Conservation (phyloP, 1,140 invertebrate genomes). For the Drosophila obscura region DNA sequence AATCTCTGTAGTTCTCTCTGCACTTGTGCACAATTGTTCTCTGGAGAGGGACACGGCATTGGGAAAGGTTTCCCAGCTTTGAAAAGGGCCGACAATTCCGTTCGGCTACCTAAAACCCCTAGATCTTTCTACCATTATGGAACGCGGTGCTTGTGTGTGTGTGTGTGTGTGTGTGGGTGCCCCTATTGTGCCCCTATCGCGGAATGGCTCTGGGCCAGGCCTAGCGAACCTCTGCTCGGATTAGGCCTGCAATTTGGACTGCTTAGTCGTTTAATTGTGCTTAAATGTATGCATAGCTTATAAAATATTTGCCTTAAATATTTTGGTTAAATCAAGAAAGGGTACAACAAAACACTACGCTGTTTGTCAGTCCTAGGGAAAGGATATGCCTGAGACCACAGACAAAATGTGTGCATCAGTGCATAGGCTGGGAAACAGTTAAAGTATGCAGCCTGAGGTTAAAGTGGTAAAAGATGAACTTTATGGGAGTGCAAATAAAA, state of each 20-base stretch:
- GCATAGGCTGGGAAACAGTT: background rate
- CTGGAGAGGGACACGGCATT: conserved; percentile 29
- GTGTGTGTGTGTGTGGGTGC: conserved; percentile 29
- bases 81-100: conserved; percentile 51
- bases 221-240: conserved; percentile 44
- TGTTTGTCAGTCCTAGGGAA: conserved; percentile 3
- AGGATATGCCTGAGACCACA: background rate
- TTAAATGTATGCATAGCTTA: conserved; percentile 72
- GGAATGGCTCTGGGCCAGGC: conserved; percentile 15
- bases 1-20: conserved; percentile 24
- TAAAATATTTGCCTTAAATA: conserved; percentile 80
- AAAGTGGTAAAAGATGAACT: conserved; percentile 1
- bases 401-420: conserved; percentile 10
- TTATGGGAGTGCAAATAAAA: background rate
- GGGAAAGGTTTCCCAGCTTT: conserved; percentile 45
- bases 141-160: background rate
- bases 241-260: conserved; percentile 68
- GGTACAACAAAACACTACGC: conserved; percentile 41
- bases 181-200: conserved; percentile 10
- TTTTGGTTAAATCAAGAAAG: conserved; percentile 75
- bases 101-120: conserved; percentile 50
- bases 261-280: conserved; percentile 78
- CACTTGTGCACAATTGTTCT: conserved; percentile 69
- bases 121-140: conserved; percentile 1
- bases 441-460: background rate